Base-by-base conservation (phyloP, 2,797 vertebrate genomes). In the Chiroxiphia lanceolata region DNA sequence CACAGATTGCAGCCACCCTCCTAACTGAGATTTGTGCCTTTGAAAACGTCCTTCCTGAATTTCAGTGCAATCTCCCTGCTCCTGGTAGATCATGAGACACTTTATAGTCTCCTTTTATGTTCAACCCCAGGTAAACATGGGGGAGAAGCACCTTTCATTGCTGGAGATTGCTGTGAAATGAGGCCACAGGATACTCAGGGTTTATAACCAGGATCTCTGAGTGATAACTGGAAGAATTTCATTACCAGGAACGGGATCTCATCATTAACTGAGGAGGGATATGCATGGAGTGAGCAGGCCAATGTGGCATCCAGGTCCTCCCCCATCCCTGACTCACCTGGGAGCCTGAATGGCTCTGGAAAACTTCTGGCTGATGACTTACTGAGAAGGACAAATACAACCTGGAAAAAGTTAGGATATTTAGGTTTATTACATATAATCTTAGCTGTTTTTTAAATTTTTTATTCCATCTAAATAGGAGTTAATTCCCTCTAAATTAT, bases 371-470 rank as follows among this genome's bases (percentile, higher is more conserved):
- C 29, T 59, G 48, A 11, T 45, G 25, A 9, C 2, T 48, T 38
- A 11, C 0, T 23, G 74, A 56, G 47, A 44, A 72, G 13, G 26
- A 27, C 27, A 70, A 59, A 50, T 40, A 15, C 27, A 53, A 53
- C 36, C 2, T 45, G 53, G 44, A 11, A 29, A 54, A 78, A 57
- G 2, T 20, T 25, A 31, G 29, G 26, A 20, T 36, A 27, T 38
- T 47, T 42, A 22, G 38, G 11, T 40, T 40, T 64, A 34, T 45
- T 51, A n/a, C 6, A 25, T 11, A 21, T 12, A 29, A 12, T 27
- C 23, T 40, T 26, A n/a, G 6, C 23, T 18, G 6, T 0, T 27
- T 31, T n/a, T 12, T 4, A 15, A 34, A 9, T 11, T 5, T 59
- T 75, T 75, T 47, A 25, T 87, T 74, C 29, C 8, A 16, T 45